phyloP scores from a whole-genome alignment of 2,113 vertebrate genomes.

The Nycticorax nycticorax region DNA sequence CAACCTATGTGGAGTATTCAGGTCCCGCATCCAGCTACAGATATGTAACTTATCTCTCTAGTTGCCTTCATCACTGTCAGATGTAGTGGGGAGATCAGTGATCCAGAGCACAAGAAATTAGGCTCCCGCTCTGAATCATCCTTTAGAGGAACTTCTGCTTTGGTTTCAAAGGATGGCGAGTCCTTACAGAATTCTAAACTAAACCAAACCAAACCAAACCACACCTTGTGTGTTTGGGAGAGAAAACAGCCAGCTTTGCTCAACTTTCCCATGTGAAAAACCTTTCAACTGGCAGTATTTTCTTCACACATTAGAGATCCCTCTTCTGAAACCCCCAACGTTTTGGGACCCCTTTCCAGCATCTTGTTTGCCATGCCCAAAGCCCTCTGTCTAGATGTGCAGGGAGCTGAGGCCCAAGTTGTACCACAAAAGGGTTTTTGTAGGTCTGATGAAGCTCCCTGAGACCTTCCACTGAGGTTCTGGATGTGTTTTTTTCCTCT shows the following conservation, averaged over 20 bases:
- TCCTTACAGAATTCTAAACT: background rate
- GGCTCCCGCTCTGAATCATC: background rate
- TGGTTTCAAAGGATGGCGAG: background rate
- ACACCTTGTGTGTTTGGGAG: background rate
- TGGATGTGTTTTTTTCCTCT: background rate
- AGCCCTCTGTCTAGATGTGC: background rate
- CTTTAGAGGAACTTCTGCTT: background rate
- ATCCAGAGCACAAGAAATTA: background rate
- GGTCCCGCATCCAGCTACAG: background rate
- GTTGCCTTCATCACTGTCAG: background rate
- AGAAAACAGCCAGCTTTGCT: background rate
- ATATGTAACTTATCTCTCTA: background rate
- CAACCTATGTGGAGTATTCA: background rate
- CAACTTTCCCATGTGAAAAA: background rate
- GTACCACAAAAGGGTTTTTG: background rate
- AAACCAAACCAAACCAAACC: slow-evolving; percentile 16
- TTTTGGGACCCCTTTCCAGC: background rate
- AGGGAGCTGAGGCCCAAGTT: background rate
- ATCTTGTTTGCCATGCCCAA: background rate
- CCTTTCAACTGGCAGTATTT: background rate
- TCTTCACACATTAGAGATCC: background rate
- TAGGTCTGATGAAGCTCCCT: background rate
- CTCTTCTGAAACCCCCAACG: background rate
- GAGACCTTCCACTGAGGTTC: background rate
- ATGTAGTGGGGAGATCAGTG: background rate